Evolutionary conservation across 2,888 invertebrate genomes (phyloP), one percentile per base, ranked within the genome.

Genomic region (Glaucopsyche alexis): DNA sequence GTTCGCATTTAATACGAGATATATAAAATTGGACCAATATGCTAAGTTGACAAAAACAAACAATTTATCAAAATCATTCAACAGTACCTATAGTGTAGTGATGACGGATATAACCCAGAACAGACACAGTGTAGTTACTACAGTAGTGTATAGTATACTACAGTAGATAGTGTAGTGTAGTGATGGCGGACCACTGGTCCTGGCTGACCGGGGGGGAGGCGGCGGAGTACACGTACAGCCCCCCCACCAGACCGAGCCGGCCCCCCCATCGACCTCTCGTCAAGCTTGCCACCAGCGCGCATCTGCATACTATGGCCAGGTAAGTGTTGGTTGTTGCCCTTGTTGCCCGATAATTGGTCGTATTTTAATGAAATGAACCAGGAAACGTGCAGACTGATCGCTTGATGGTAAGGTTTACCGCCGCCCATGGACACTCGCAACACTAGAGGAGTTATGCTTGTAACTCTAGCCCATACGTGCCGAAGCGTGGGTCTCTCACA

Each of bases 181-280:
- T 75, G 55, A 92, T 92, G 92, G 78, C 91, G 74, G 91, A 92
- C 50, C 92, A 93, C 81, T 91, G 91, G 91, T 91, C 91, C 6
- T 92, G 92, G 92, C 78, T 91, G 83, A 90, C 90, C 72, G 90
- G 90, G 55, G 73, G 72, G 29, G 87, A 85, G 78, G 82, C 87
- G 47, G 83, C 83, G 70, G 92, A 91, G 84, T 93, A 91, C 80
- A 92, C 90, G 0, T 91, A 92, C 84, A 92, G 91, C 75, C 92
- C 92, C n/a, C 92, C 93, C 8, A 86, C 85, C 14, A 75, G 91
- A 67, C 92, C 92, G 50, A 85, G 87, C 76, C 80, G 90, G 13
- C 89, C 93, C 0, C 92, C 93, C 0, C 93, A 93, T 78, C 80
- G 93, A 16, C 93, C 93, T 19, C 85, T 93, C 50, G 91, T 93